Percentiles rank a stretch among this genome's conserved stretches.
These are phyloP conservation scores for Oscarella lobularis DNA, from an alignment of 37 sponge, comb jelly and placozoan genomes.

Conservation along the genomic window DNA sequence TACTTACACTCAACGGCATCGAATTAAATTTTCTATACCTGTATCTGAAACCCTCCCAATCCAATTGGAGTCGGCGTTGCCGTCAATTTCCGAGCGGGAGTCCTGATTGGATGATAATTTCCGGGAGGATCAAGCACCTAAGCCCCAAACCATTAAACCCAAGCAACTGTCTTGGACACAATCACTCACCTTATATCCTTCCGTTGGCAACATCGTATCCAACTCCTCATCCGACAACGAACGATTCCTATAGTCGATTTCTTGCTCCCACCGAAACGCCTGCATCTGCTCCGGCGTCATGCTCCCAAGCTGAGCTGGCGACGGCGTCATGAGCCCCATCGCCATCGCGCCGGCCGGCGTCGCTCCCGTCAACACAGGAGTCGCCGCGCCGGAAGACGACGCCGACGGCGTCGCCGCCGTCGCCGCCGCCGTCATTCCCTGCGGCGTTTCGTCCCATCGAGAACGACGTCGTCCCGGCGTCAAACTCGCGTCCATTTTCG, in stretches of 20 bases:
- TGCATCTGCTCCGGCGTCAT: slow-evolving; percentile 99
- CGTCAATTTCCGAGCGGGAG: slow-evolving; percentile 78
- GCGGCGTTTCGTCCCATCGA: slow-evolving; percentile 97
- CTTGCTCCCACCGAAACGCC: slow-evolving; percentile 82
- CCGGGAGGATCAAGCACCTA: slow-evolving; percentile 59
- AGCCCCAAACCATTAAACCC: too few species aligned
- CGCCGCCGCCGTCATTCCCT: slow-evolving; percentile 22
- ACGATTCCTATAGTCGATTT: slow-evolving; percentile 88
- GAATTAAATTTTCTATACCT: too few species aligned
- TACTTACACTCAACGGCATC: not conserved
- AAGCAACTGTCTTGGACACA: too few species aligned
- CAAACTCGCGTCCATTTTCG: slow-evolving; percentile 44
- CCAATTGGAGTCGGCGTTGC: slow-evolving; percentile 98
- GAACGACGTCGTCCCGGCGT: slow-evolving; percentile 74
- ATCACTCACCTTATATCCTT: slow-evolving; percentile 81
- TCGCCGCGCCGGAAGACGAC: not conserved
- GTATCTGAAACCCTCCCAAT: slow-evolving; percentile 77
- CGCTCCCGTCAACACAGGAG: slow-evolving; percentile 25
- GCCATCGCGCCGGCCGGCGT: slow-evolving; percentile 68
- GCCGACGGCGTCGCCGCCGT: slow-evolving; percentile 27
- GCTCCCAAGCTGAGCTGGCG: slow-evolving; percentile 38
- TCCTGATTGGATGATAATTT: slow-evolving; percentile 78
- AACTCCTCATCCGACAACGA: slow-evolving; percentile 86
- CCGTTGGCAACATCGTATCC: slow-evolving; percentile 86
- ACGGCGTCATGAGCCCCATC: slow-evolving; percentile 73